Evolutionary conservation across 2,888 invertebrate species (phyloP), one percentile per base, ranked within the genome.

Genomic region (Allophyes oxyacanthae): DNA sequence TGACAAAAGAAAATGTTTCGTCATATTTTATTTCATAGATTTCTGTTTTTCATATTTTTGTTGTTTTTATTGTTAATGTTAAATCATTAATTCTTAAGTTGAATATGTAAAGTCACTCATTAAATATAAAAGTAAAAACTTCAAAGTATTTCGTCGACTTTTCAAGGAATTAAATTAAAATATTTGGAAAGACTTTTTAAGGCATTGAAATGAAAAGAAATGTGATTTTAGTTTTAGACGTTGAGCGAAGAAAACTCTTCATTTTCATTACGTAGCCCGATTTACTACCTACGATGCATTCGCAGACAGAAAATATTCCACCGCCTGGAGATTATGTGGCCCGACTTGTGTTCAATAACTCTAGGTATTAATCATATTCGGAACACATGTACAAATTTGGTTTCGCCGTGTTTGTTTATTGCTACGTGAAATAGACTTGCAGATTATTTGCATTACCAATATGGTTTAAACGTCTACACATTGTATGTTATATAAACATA

Each of bases 311-410:
- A 56, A 53, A 48, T 52, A 53, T 51, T 72, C 49, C 13, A 38
- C 42, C 41, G 28, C 44, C 54, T 33, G 51, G 48, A 53, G 63
- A 54, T 61, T 64, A 62, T 61, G 57, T 63, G 44, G 42, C 56
- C 33, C 52, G 54, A 63, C 50, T 55, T 64, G 42, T 42, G 37
- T 61, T 58, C 15, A 61, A 59, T 63, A 63, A 57, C 52, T 52
- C 59, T 64, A 73, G 61, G 73, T 71, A 70, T 70, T 33, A 43
- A 58, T 41, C 25, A 44, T 53, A 57, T 59, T 56, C 28, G 44
- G 42, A 70, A 81, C 82, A 81, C 70, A 67, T 82, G 82, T 77
- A 67, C 79, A 82, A 82, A 82, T 81, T 81, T 77, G 67, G 71
- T 60, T 79, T 70, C 41, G 59, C 64, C 62, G 45, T 75, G 53